These are phyloP conservation scores for Leucopsar rothschildi DNA, from an alignment of 2,113 vertebrate genomes.

Conservation along the genomic window DNA sequence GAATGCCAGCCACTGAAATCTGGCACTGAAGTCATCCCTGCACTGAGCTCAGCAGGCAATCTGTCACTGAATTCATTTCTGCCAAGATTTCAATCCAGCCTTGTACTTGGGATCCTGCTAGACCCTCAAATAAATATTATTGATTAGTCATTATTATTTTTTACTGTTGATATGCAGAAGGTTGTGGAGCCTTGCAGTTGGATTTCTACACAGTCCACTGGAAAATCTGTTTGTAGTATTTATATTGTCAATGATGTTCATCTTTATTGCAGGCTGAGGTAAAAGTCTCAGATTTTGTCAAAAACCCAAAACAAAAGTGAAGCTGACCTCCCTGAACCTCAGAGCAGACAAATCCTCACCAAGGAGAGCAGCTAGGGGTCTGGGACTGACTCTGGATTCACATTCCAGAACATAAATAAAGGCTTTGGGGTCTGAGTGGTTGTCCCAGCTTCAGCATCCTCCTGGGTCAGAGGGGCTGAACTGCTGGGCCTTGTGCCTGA, in stretches of 20 bases:
- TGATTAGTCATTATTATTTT: constrained; percentile 34
- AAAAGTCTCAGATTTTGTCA: background rate
- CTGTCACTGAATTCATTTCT: background rate
- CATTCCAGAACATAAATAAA: background rate
- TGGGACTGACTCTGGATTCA: background rate
- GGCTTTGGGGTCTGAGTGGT: background rate
- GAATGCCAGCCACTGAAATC: background rate
- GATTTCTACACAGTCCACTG: background rate
- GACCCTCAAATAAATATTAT: constrained; percentile 42
- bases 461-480: background rate
- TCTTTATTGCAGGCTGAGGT: background rate
- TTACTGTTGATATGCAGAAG: constrained; percentile 29
- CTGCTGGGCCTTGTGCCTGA: background rate
- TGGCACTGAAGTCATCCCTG: background rate
- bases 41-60: background rate
- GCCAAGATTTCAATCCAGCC: constrained; percentile 19
- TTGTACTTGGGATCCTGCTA: background rate
- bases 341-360: background rate
- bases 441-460: background rate
- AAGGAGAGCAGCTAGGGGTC: background rate
- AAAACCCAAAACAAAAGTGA: background rate
- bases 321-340: background rate
- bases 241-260: background rate
- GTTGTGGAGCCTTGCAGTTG: background rate
- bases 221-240: background rate